Evolutionary conservation across 2,797 vertebrate species (phyloP).

Genomic region (Gorsachius magnificus): DNA sequence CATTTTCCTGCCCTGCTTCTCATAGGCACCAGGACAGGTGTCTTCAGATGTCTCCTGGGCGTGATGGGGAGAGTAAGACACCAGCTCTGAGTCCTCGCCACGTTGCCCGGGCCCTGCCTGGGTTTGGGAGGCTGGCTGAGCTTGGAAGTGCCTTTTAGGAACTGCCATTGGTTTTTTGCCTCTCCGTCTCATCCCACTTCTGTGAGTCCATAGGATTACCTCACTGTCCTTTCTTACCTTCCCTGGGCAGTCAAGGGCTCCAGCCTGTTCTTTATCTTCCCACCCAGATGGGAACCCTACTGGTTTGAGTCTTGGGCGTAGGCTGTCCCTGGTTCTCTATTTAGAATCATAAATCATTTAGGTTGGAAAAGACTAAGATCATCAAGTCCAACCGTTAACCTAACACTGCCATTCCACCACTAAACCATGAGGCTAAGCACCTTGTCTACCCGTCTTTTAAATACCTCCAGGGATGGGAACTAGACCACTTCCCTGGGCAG

Average conservation of each 20-base stretch:
- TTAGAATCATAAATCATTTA: too few relatives aligned
- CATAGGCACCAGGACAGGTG: background rate
- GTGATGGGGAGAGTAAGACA: background rate
- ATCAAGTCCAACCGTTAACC: too few relatives aligned
- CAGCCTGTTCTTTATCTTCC: background rate
- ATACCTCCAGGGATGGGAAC: too few relatives aligned
- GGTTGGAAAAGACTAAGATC: too few relatives aligned
- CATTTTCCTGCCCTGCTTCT: background rate
- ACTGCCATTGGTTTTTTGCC: background rate
- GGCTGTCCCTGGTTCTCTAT: background rate
- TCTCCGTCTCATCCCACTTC: background rate
- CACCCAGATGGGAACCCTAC: background rate
- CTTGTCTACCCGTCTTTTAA: too few relatives aligned
- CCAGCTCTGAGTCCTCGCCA: background rate
- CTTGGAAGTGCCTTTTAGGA: background rate
- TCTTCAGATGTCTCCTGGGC: background rate
- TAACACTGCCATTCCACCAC: too few relatives aligned
- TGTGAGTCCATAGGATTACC: background rate
- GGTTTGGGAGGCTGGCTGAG: accelerated
- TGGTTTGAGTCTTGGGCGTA: background rate
- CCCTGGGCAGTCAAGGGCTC: background rate
- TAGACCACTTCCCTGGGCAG: too few relatives aligned
- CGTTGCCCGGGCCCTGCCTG: background rate
- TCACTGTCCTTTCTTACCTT: background rate
- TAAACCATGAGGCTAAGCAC: too few relatives aligned